These are phyloP conservation scores for Lamproptera curius DNA, from an alignment of 2,888 invertebrate genomes.

Conservation along the genomic window DNA sequence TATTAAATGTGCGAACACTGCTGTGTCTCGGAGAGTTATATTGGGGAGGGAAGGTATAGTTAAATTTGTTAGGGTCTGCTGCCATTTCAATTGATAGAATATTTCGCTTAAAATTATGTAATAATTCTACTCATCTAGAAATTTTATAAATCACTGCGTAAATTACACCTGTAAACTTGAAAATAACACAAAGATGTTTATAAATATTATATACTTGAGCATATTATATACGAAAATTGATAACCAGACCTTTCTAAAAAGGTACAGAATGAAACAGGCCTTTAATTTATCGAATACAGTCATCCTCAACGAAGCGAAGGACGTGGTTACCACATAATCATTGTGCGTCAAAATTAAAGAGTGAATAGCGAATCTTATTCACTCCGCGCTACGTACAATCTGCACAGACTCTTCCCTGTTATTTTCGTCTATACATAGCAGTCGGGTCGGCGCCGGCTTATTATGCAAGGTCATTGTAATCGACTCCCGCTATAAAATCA, in stretches of 20 bases:
- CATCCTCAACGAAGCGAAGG: too few relatives aligned
- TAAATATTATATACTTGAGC: neutral
- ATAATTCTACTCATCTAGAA: too few relatives aligned
- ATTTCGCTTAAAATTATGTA: too few relatives aligned
- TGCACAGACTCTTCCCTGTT: conserved; percentile 25
- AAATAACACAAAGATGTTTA: neutral
- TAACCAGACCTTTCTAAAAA: neutral
- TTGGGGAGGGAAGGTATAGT: too few relatives aligned
- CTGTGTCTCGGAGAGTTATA: too few relatives aligned
- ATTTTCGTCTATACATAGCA: conserved; percentile 31
- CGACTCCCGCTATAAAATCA: conserved; percentile 37
- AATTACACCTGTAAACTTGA: neutral
- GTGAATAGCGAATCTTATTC: conserved; percentile 4
- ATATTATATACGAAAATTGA: neutral
- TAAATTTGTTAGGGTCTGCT: too few relatives aligned
- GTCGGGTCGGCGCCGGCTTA: conserved; percentile 40
- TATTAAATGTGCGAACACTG: too few relatives aligned
- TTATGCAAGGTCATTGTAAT: conserved; percentile 50
- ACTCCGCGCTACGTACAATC: conserved; percentile 10
- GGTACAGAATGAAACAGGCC: too few relatives aligned
- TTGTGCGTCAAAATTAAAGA: conserved; percentile 1
- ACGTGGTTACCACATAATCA: neutral
- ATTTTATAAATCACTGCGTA: too few relatives aligned
- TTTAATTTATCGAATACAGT: neutral
- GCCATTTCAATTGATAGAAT: too few relatives aligned